Evolutionary conservation across 1,140 invertebrate species (phyloP).

Genomic region (Pemphigus obesinymphae): DNA sequence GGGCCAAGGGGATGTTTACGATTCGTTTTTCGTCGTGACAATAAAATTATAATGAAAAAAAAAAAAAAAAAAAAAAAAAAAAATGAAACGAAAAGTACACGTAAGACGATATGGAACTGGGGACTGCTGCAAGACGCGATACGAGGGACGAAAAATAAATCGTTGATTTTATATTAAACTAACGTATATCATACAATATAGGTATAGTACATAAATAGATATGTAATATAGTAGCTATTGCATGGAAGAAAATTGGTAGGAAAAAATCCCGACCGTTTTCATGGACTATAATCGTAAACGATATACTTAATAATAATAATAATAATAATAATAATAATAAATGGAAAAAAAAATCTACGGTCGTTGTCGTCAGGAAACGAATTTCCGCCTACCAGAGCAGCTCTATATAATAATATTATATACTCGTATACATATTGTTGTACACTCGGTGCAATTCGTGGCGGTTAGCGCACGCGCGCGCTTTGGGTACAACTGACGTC

Average conservation of each 20-base stretch:
- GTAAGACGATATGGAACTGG: neutral
- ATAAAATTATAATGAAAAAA: too few species aligned
- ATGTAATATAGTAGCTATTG: too few species aligned
- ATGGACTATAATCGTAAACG: slow-evolving; percentile 9
- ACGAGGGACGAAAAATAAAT: neutral
- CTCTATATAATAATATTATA: too few species aligned
- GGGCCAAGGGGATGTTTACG: neutral
- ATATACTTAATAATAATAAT: too few species aligned
- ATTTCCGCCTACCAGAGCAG: neutral
- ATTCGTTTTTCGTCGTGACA: neutral
- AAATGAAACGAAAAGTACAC: neutral
- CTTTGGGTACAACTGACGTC: neutral
- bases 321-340: neutral
- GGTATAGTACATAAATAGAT: too few species aligned
- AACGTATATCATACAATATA: too few species aligned
- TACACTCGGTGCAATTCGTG: too few species aligned
- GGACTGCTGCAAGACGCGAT: neutral
- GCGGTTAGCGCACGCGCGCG: too few species aligned
- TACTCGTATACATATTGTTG: too few species aligned
- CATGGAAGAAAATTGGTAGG: neutral
- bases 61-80: neutral
- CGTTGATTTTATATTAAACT: slow-evolving; percentile 24
- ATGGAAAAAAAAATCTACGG: neutral
- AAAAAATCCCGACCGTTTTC: slow-evolving; percentile 4
- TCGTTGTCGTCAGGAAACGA: neutral